These are phyloP conservation scores for Bradypodion ventrale DNA, from an alignment of 2,797 vertebrate genomes.

Conservation along the genomic window DNA sequence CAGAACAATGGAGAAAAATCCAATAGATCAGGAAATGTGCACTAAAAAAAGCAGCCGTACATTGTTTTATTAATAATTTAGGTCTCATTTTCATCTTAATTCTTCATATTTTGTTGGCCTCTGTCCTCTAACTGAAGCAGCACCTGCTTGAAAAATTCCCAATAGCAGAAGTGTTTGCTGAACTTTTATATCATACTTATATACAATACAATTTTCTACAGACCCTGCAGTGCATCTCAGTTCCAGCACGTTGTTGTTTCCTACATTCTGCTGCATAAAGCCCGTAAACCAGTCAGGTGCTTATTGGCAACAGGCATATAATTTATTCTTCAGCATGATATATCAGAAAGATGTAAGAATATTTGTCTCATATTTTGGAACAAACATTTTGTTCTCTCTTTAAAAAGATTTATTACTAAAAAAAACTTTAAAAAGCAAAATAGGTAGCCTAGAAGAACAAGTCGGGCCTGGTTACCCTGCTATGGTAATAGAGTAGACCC, in stretches of 20 bases:
- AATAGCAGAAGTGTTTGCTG: conserved; percentile 37
- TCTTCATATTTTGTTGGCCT: conserved; percentile 47
- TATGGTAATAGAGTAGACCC: too few relatives aligned
- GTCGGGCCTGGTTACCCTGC: too few relatives aligned
- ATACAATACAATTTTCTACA: conserved; percentile 29
- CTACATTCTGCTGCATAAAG: background rate
- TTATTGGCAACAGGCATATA: background rate
- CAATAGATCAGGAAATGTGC: conserved; percentile 57
- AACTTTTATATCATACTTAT: conserved; percentile 13
- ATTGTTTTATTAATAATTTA: conserved; percentile 67
- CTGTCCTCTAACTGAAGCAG: conserved; percentile 43
- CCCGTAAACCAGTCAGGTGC: background rate
- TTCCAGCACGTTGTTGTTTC: background rate
- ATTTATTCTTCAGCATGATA: conserved; percentile 15
- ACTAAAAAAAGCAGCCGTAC: conserved; percentile 44
- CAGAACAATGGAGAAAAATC: conserved; percentile 66
- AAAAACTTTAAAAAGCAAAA: background rate
- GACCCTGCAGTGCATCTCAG: conserved; percentile 19
- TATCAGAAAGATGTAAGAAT: background rate
- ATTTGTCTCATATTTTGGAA: background rate
- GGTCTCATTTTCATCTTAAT: conserved; percentile 65
- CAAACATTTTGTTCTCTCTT: conserved; percentile 16
- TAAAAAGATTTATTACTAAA: conserved; percentile 14
- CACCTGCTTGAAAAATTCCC: conserved; percentile 45
- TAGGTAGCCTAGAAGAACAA: background rate